These are phyloP conservation scores for Oceanites oceanicus DNA, from an alignment of 2,113 vertebrate species.

Conservation along the genomic window DNA sequence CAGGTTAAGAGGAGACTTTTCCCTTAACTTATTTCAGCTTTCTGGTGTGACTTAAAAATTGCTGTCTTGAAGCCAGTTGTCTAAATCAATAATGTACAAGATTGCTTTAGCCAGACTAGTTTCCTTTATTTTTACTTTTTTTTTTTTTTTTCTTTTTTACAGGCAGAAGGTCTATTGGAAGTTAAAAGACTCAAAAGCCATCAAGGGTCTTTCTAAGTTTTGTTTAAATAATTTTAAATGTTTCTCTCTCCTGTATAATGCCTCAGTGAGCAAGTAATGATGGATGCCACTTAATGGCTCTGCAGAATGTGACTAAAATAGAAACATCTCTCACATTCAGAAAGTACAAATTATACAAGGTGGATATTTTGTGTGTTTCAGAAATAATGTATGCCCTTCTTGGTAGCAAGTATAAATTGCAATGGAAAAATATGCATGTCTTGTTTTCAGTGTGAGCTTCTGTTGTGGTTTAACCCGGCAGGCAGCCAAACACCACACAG, in stretches of 20 bases:
- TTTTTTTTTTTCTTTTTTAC: background rate
- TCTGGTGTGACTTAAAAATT: background rate
- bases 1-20: background rate
- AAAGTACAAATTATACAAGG: background rate
- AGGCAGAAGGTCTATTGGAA: background rate
- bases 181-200: background rate
- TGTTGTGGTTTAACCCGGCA: too few species aligned
- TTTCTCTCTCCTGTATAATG: background rate
- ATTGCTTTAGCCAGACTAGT: background rate
- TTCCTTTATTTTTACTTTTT: background rate
- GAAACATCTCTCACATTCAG: background rate
- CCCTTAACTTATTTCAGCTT: background rate
- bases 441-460: background rate
- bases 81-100: background rate
- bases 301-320: constrained; percentile 1
- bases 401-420: background rate
- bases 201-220: background rate
- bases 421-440: background rate
- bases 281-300: background rate
- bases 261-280: background rate
- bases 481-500: too few species aligned
- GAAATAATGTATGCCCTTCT: background rate
- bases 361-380: background rate
- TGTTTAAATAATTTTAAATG: background rate
- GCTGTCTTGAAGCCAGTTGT: background rate